phyloP scores from a whole-genome alignment of 2,113 vertebrate genomes.

The Zeus faber region DNA sequence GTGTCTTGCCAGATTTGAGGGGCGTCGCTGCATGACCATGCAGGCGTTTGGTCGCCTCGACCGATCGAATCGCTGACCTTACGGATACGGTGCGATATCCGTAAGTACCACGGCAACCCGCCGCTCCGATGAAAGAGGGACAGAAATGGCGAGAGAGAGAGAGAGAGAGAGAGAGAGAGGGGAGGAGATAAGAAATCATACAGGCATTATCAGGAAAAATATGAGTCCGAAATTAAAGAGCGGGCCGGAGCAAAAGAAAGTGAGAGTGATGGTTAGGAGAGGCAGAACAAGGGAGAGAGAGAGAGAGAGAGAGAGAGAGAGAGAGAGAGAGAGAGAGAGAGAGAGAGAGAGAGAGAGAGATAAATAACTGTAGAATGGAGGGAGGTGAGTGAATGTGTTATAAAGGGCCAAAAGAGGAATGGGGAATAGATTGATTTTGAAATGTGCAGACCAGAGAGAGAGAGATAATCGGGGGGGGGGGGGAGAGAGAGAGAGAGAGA shows the following conservation, averaged over 20 bases:
- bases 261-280: constrained; percentile 40
- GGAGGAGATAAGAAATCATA: no score
- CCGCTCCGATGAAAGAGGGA: constrained; percentile 43
- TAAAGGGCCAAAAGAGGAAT: constrained; percentile 18
- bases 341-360: constrained; percentile 25
- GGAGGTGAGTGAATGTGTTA: not conserved
- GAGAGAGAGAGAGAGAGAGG: constrained; percentile 20
- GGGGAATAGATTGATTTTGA: no score
- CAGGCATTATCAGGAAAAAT: no score
- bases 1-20: no score
- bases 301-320: constrained; percentile 18
- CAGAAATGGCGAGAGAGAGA: constrained; percentile 41
- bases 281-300: constrained; percentile 24
- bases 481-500: not conserved
- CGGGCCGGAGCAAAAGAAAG: constrained; percentile 20
- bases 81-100: constrained; percentile 60
- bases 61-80: constrained; percentile 64
- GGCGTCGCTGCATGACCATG: no score
- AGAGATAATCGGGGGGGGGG: not conserved
- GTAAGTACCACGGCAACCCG: constrained; percentile 60
- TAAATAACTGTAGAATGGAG: no score
- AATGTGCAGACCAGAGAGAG: not conserved
- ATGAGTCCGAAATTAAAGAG: no score
- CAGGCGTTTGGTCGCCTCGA: constrained; percentile 31
- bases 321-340: constrained; percentile 6